Evolutionary conservation across 2,888 invertebrate genomes (phyloP), one percentile per base, ranked within the genome.

Genomic region (Machimus atricapillus): DNA sequence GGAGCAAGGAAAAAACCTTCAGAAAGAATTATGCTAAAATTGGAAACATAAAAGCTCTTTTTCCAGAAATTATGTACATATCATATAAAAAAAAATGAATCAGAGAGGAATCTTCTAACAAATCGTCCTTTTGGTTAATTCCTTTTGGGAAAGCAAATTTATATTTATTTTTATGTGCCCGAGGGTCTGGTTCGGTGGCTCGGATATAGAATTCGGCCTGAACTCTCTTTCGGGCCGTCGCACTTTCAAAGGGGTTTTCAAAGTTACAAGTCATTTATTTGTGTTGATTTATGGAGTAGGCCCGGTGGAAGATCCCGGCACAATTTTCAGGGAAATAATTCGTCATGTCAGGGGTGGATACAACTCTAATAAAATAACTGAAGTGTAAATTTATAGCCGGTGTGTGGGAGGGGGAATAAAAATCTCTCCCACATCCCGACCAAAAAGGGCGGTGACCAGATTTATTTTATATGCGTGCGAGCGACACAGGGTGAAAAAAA

Each of bases 311-410:
- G 37, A 76, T 23, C 37, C 78, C 43, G 78, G 66, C 66, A 66
- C 16, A 37, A 43, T 78, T 78, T 78, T 78, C 78, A 78, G 40
- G 23, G 43, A 78, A 34, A 76, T 78, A 78, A 78, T 78, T 78
- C 78, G 43, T 78, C 78, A 78, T 78, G 78, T 78, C 78, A 78
- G 43, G 78, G 46, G 78, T 78, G 78, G 78, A 78, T 78, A 40
- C 78, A 78, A 78, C 23, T 78, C 78, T 78, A 78, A 78, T 78
- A 78, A 78, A 78, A 43, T 46, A 43, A 78, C 40, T 78, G 78
- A 78, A 78, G 78, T 78, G 78, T 78, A 78, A 78, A 78, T 78
- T 78, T 78, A 78, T 78, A 40, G 78, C 19, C 78, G 8, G 19
- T 9, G 19, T 37, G 37, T 52, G 78, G 78, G 78, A 78, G 43